Conservation (phyloP, 2,888 invertebrate genomes). For the Hirtodrosophila trivittata region DNA sequence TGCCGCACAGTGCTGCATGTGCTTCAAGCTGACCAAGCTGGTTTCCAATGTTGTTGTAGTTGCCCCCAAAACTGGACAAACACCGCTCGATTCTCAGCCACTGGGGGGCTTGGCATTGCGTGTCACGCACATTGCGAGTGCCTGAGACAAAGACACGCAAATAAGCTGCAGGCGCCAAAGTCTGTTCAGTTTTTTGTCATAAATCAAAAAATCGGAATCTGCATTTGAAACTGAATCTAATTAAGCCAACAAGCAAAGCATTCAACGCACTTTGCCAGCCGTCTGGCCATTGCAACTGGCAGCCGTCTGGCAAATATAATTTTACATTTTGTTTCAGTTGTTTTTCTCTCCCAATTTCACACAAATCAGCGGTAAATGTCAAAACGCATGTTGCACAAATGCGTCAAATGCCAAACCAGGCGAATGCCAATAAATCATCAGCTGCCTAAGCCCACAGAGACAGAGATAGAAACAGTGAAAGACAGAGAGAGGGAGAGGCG, state of each 20-base stretch:
- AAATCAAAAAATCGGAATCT: slow-evolving; percentile 55
- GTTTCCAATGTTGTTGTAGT: slow-evolving; percentile 37
- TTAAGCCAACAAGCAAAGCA: slow-evolving; percentile 39
- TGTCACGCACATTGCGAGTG: slow-evolving; percentile 53
- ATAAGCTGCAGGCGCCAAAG: slow-evolving; percentile 59
- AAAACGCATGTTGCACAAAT: slow-evolving; percentile 79
- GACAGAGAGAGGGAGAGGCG: not conserved
- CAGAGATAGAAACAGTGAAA: not conserved
- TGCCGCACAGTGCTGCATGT: slow-evolving; percentile 36
- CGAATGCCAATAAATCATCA: slow-evolving; percentile 70
- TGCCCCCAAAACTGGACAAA: slow-evolving; percentile 49
- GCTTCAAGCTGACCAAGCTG: slow-evolving; percentile 58
- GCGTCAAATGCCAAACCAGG: slow-evolving; percentile 73
- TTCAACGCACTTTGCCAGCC: slow-evolving; percentile 4
- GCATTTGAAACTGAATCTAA: slow-evolving; percentile 57
- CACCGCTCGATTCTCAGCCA: slow-evolving; percentile 40
- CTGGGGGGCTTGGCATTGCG: slow-evolving; percentile 56
- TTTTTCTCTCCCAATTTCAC: slow-evolving; percentile 63
- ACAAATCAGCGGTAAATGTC: slow-evolving; percentile 77
- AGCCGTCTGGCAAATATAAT: slow-evolving; percentile 29
- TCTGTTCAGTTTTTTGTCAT: slow-evolving; percentile 46
- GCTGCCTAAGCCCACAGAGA: slow-evolving; percentile 17
- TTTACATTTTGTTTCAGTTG: slow-evolving; percentile 5
- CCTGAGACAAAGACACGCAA: slow-evolving; percentile 59
- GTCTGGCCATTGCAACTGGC: slow-evolving; percentile 15